These are phyloP conservation scores for Trinectes maculatus DNA, from an alignment of 2,113 vertebrate genomes.

Conservation along the genomic window DNA sequence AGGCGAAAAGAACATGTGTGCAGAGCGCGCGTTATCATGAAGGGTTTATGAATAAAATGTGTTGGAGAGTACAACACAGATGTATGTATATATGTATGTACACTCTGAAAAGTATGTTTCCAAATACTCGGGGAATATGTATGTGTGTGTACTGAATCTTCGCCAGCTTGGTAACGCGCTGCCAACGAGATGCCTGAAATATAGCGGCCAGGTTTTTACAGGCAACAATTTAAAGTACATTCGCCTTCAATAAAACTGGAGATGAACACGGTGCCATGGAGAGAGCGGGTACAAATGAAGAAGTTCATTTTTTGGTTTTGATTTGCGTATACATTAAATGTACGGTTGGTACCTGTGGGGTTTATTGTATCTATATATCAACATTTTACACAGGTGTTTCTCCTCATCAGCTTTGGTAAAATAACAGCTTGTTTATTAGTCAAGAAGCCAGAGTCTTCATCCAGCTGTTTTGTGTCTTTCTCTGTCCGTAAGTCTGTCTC, in stretches of 20 bases:
- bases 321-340: conserved; percentile 14
- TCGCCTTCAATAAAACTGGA: conserved; percentile 1
- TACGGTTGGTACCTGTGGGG: background rate
- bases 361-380: background rate
- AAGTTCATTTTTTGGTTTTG: background rate
- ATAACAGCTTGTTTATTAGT: conserved; percentile 25
- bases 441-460: conserved; percentile 21
- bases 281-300: background rate
- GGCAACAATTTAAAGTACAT: conserved; percentile 26
- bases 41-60: conserved; percentile 41
- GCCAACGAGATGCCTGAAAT: conserved; percentile 25
- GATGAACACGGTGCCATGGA: conserved; percentile 4
- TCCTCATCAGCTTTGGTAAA: conserved; percentile 27
- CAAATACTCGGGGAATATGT: too few species aligned
- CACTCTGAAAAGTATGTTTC: background rate
- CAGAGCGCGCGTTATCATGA: conserved; percentile 17
- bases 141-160: conserved; percentile 11
- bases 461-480: conserved; percentile 27
- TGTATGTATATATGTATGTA: too few species aligned
- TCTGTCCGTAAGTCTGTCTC: conserved; percentile 16
- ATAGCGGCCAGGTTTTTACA: conserved; percentile 19
- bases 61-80: background rate
- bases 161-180: background rate
- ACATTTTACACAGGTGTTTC: conserved; percentile 31
- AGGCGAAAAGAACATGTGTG: background rate